These are phyloP conservation scores for Oreochromis grahami DNA, from an alignment of 2,797 vertebrate genomes.

Conservation along the genomic window DNA sequence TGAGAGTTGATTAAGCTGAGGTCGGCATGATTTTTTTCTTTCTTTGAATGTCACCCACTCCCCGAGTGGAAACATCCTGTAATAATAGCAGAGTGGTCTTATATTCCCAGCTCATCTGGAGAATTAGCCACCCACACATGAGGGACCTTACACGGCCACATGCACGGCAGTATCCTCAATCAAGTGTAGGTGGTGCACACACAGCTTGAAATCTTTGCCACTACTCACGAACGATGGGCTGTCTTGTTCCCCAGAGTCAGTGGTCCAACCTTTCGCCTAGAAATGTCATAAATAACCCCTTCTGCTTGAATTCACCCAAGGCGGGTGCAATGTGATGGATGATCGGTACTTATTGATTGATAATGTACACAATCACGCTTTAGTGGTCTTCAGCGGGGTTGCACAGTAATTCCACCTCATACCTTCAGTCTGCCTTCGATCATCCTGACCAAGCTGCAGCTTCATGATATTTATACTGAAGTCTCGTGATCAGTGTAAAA, in stretches of 20 bases:
- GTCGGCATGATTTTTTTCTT: neutral
- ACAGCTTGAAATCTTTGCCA: neutral
- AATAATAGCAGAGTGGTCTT: neutral
- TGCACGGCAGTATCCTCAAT: neutral
- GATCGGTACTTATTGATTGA: conserved; percentile 12
- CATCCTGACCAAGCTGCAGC: neutral
- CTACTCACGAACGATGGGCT: neutral
- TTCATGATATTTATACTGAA: neutral
- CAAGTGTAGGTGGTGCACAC: neutral
- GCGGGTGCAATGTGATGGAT: neutral
- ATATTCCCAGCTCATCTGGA: neutral
- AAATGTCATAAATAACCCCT: neutral
- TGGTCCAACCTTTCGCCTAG: neutral
- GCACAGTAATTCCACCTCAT: neutral
- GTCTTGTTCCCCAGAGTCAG: neutral
- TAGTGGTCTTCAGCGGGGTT: neutral
- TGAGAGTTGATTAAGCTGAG: neutral
- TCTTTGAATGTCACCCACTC: neutral
- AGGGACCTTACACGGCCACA: neutral
- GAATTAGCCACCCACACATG: neutral
- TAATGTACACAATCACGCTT: neutral
- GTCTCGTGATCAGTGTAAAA: neutral
- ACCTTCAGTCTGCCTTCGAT: neutral
- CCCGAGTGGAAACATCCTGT: neutral
- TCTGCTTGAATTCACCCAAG: neutral